A percentile compares a stretch with the other conserved stretches of the same genome.
Conservation (phyloP, 1,140 invertebrate species). For the Sycophila sp. region DNA sequence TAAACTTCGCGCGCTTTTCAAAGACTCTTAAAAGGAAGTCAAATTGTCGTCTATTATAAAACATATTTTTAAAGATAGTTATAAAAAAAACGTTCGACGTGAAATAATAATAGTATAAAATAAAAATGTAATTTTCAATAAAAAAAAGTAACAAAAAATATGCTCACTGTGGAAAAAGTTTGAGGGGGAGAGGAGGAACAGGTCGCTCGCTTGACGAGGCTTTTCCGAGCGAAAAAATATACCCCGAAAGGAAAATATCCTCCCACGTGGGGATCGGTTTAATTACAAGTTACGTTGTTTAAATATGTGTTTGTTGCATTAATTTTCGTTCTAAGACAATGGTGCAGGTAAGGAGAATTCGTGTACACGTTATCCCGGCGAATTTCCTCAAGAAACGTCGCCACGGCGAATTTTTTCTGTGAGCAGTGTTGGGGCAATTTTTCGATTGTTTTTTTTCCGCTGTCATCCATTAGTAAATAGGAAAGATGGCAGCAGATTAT, state of each 20-base stretch:
- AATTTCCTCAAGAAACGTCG: not conserved
- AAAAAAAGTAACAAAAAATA: too few relatives aligned
- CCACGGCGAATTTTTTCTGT: constrained; percentile 46
- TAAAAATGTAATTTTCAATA: not conserved
- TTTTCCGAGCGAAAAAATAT: constrained; percentile 66
- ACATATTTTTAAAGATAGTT: not conserved
- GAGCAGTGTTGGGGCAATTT: constrained; percentile 56
- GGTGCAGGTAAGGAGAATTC: constrained; percentile 61
- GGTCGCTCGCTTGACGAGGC: constrained; percentile 57
- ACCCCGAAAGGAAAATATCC: constrained; percentile 66
- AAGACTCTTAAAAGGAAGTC: constrained; percentile 3
- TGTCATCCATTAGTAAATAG: constrained; percentile 68
- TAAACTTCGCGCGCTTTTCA: constrained; percentile 18
- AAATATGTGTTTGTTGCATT: constrained; percentile 65
- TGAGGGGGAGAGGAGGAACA: not conserved
- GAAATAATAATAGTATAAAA: not conserved
- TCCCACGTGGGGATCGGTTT: constrained; percentile 65
- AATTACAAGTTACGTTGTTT: constrained; percentile 66
- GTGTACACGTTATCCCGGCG: constrained; percentile 41
- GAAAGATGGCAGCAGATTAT: constrained; percentile 68
- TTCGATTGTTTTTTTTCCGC: constrained; percentile 64
- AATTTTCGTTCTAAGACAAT: constrained; percentile 62
- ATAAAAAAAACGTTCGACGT: not conserved
- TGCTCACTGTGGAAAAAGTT: not conserved
- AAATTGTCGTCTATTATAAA: constrained; percentile 3